phyloP scores from a whole-genome alignment of 2,888 invertebrate genomes.

The Pelosia muscerda region DNA sequence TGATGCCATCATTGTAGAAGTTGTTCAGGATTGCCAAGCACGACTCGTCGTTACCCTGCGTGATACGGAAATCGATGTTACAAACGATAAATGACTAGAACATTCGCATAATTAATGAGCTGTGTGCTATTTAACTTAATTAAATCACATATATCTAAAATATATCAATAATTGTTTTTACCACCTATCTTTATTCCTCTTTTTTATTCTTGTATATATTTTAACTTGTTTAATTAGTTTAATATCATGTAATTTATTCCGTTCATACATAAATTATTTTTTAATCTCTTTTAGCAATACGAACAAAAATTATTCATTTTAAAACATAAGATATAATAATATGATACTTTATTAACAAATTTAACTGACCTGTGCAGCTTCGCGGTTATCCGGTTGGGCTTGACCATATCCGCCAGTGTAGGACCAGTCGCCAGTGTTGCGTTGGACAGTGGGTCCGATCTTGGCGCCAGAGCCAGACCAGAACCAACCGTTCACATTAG shows the following conservation, averaged over 20 bases:
- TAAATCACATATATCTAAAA: no score
- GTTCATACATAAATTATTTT: no score
- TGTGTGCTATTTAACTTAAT: neutral
- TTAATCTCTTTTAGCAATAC: no score
- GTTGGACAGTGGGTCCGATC: constrained; percentile 95
- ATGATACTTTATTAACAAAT: neutral
- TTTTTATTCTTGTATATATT: no score
- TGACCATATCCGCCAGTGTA: constrained; percentile 95
- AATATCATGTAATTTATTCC: no score
- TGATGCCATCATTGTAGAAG: constrained; percentile 95
- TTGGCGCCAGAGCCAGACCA: constrained; percentile 97
- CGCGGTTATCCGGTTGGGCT: constrained; percentile 95
- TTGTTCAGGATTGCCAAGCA: constrained; percentile 96
- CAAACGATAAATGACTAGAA: neutral
- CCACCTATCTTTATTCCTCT: no score
- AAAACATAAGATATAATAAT: neutral
- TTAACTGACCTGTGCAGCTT: constrained; percentile 92
- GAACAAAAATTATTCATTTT: no score
- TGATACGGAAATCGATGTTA: constrained; percentile 13
- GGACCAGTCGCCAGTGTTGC: constrained; percentile 97
- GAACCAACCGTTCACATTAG: constrained; percentile 96
- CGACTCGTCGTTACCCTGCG: constrained; percentile 95
- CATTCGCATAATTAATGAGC: neutral
- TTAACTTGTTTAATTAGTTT: no score
- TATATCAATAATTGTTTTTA: no score